phyloP scores from a whole-genome alignment of 2,113 vertebrate genomes.

The Chitala chitala region DNA sequence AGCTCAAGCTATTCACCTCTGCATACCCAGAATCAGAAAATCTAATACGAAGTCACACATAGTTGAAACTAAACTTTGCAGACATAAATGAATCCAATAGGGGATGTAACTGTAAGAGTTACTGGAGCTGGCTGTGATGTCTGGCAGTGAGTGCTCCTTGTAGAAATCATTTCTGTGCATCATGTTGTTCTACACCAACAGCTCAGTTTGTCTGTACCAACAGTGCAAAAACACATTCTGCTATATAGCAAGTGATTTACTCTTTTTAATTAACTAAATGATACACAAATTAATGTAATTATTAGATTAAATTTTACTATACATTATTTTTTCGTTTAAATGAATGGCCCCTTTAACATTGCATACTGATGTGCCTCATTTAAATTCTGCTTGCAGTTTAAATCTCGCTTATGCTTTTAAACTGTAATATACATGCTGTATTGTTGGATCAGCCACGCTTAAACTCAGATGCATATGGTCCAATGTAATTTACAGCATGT shows the following conservation, averaged over 20 bases:
- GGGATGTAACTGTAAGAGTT: background rate
- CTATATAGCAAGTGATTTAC: background rate
- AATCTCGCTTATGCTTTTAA: background rate
- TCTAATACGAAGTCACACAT: no score
- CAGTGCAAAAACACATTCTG: background rate
- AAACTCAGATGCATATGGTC: no score
- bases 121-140: background rate
- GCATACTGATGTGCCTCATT: background rate
- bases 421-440: background rate
- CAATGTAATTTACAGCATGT: no score
- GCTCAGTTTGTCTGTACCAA: background rate
- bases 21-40: no score
- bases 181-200: background rate
- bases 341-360: background rate
- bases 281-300: background rate
- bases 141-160: no score
- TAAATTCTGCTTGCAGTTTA: background rate
- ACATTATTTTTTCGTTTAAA: no score
- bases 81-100: constrained; percentile 8
- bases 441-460: no score
- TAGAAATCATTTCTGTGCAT: no score
- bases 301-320: background rate
- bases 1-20: no score
- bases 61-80: no score
- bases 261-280: background rate